Conservation (phyloP, 2,797 vertebrate species). For the Iguana delicatissima region DNA sequence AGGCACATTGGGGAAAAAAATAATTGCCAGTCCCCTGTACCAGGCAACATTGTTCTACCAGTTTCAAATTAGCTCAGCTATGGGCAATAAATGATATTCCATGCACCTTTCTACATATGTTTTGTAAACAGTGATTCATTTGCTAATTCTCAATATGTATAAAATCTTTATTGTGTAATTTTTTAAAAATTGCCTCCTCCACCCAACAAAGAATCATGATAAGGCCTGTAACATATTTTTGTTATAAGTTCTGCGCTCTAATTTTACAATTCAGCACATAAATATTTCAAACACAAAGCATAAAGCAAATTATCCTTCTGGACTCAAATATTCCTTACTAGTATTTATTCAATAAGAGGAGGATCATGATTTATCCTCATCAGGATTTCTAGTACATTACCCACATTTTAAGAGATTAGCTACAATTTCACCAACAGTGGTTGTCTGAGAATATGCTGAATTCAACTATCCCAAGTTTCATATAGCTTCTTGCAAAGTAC, state of each 20-base stretch:
- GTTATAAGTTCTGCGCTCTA: neutral
- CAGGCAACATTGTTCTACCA: too few species aligned
- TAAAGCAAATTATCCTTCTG: conserved; percentile 1
- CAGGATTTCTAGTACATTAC: neutral
- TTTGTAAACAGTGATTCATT: neutral
- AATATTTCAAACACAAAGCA: neutral
- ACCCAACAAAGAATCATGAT: neutral
- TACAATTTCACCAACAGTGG: neutral
- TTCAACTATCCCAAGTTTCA: neutral
- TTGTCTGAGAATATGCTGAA: neutral
- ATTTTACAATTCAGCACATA: neutral
- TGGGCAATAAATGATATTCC: neutral
- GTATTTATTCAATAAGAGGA: neutral
- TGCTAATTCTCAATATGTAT: neutral
- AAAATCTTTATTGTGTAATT: neutral
- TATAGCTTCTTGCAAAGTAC: neutral
- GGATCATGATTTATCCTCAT: neutral
- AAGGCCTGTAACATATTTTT: neutral
- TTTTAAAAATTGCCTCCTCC: too few species aligned
- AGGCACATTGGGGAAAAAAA: too few species aligned
- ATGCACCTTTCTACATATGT: neutral
- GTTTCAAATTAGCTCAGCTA: neutral
- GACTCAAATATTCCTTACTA: neutral
- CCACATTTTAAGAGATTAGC: neutral
- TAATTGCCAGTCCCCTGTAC: too few species aligned